A percentile compares a stretch with the other conserved stretches of the same genome.
These are phyloP conservation scores for Halictus rubicundus DNA, from an alignment of 1,140 invertebrate species.

Conservation along the genomic window DNA sequence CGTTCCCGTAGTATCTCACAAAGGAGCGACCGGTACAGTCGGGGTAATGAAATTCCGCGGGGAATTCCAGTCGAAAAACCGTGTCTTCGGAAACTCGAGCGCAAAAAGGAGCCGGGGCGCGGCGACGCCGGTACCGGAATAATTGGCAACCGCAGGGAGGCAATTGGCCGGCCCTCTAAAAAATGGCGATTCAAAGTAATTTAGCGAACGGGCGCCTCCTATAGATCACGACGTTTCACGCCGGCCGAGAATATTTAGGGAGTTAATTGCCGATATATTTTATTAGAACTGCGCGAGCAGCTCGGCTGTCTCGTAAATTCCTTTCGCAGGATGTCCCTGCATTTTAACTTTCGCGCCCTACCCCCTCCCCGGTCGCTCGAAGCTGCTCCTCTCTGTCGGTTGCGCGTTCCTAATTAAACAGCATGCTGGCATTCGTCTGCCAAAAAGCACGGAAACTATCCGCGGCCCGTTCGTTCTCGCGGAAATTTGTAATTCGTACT, in stretches of 20 bases:
- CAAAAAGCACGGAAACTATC: constrained; percentile 46
- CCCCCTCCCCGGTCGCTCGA: constrained; percentile 22
- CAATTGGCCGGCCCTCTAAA: constrained; percentile 74
- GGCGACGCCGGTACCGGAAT: constrained; percentile 53
- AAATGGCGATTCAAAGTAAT: constrained; percentile 80
- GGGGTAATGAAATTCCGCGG: constrained; percentile 5
- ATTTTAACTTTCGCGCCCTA: constrained; percentile 66
- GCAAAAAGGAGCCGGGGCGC: constrained; percentile 28
- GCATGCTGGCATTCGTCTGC: constrained; percentile 48
- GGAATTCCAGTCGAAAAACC: constrained; percentile 4
- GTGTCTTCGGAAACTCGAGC: background rate
- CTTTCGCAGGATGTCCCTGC: constrained; percentile 74
- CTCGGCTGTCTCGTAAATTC: constrained; percentile 78
- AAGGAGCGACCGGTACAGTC: background rate
- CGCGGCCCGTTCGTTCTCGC: constrained; percentile 7
- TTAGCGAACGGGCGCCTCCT: constrained; percentile 67
- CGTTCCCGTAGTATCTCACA: background rate
- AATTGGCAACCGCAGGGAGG: constrained; percentile 71
- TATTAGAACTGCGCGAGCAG: constrained; percentile 73
- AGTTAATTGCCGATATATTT: constrained; percentile 81
- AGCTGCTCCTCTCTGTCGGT: background rate
- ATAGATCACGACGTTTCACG: constrained; percentile 77
- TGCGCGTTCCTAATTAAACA: constrained; percentile 76
- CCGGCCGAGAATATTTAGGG: constrained; percentile 79
- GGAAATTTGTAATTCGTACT: constrained; percentile 23